phyloP scores from a whole-genome alignment of 2,888 invertebrate genomes.

The Coelinius sp. region DNA sequence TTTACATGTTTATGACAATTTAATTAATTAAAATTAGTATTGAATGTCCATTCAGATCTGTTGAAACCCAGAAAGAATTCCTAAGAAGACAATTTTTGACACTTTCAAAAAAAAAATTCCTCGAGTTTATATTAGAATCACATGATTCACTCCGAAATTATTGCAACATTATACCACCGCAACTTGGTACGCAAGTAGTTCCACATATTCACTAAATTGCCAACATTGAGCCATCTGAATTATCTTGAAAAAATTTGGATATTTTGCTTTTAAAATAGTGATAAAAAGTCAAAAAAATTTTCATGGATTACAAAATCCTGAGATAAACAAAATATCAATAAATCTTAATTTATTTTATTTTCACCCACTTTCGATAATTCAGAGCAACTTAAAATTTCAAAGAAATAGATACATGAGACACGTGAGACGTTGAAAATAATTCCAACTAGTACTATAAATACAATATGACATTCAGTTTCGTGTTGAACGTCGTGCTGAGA shows the following conservation, averaged over 20 bases:
- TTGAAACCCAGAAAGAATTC: neutral
- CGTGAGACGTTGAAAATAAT: constrained; percentile 64
- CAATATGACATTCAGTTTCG: constrained; percentile 69
- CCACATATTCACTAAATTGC: neutral
- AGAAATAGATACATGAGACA: neutral
- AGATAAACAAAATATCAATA: too few relatives aligned
- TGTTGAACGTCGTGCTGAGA: constrained; percentile 63
- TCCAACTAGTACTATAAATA: constrained; percentile 69
- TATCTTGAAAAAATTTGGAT: neutral
- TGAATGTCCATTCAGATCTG: neutral
- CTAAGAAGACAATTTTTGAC: neutral
- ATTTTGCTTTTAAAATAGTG: too few relatives aligned
- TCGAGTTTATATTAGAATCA: neutral
- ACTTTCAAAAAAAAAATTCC: constrained; percentile 3
- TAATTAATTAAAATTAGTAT: too few relatives aligned
- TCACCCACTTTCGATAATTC: too few relatives aligned
- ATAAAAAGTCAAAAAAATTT: neutral
- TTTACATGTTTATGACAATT: too few relatives aligned
- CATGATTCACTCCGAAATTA: neutral
- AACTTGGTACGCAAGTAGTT: neutral
- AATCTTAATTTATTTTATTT: too few relatives aligned
- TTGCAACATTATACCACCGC: constrained; percentile 14
- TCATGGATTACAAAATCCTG: too few relatives aligned
- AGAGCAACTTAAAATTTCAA: neutral
- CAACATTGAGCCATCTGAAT: neutral